Evolutionary conservation across 2,113 vertebrate genomes (phyloP), one percentile per base, ranked within the genome.

Genomic region (Corythornis cristatus): DNA sequence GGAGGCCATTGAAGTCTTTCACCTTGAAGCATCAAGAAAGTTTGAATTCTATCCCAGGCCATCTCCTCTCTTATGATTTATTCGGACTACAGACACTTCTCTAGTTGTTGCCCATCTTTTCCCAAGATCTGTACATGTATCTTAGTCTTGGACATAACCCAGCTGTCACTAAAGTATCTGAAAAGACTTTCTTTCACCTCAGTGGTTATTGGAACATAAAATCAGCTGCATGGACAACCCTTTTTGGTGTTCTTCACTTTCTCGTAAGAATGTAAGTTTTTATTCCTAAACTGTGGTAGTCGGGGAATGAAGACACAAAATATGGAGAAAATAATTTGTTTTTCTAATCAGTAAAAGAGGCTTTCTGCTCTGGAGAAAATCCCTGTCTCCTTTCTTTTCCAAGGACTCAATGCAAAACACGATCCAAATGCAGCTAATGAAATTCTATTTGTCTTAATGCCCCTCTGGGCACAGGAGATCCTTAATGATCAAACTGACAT

Each of bases 381-480:
- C 28, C 3, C 22, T 18, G 7, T 74, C 61, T 86, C 58, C 14
- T 80, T 85, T 77, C 60, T 89, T 88, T 85, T 88, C 64, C 79
- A 80, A 80, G 43, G 72, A 67, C 43, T 40, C 48, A 45, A 64
- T 70, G 43, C 19, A 89, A 89, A 87, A 73, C 28, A 70, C 25
- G 25, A 50, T 22, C 74, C 67, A 85, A 89, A 91, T 16, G 42
- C 60, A 91, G 48, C 20, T 91, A 86, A 86, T 86, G 64, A 96
- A 92, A 88, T 89, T 77, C 75, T 74, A 17, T 89, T 94, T 94
- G 78, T 77, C 87, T 71, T 88, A 83, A 88, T 83, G 67, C 80
- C 80, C 60, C 81, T 91, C 28, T 62, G 65, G 51, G 64, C 64
- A 67, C 57, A 75, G 67, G 45, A 89, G 91, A 88, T 85, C 61